These are phyloP conservation scores for Forbesichthys agassizii DNA, from an alignment of 2,113 vertebrate genomes.

Conservation along the genomic window DNA sequence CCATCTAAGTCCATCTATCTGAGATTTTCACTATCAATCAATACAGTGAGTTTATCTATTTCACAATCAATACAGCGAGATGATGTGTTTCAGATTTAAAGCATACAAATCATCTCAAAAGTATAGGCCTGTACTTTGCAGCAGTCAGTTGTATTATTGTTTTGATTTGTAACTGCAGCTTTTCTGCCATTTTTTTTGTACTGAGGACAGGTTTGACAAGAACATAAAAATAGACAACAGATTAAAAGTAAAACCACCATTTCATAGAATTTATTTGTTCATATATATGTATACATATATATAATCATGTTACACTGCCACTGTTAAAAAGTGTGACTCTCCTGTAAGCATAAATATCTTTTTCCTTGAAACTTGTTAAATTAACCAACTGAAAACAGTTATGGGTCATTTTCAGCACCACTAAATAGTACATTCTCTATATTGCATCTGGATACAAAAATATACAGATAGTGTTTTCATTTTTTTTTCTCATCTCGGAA, in stretches of 20 bases:
- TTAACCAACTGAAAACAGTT: slow-evolving; percentile 79
- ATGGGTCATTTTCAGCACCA: slow-evolving; percentile 81
- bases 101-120: too few relatives aligned
- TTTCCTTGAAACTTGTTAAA: slow-evolving; percentile 73
- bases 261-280: slow-evolving; percentile 61
- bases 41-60: not conserved
- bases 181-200: too few relatives aligned
- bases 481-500: slow-evolving; percentile 63
- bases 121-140: too few relatives aligned
- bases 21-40: not conserved
- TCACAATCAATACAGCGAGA: not conserved
- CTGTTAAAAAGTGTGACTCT: slow-evolving; percentile 73
- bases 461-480: slow-evolving; percentile 74
- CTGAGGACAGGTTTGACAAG: not conserved
- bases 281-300: slow-evolving; percentile 48
- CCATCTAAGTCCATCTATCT: not conserved
- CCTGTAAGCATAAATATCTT: slow-evolving; percentile 76
- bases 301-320: slow-evolving; percentile 68
- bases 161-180: too few relatives aligned
- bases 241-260: slow-evolving; percentile 45
- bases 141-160: too few relatives aligned
- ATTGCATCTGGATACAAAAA: slow-evolving; percentile 85
- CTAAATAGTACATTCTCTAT: slow-evolving; percentile 81
- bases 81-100: not conserved
- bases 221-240: slow-evolving; percentile 8